These are phyloP conservation scores for Elysia crispata DNA, from an alignment of 2,888 invertebrate species.

Conservation along the genomic window DNA sequence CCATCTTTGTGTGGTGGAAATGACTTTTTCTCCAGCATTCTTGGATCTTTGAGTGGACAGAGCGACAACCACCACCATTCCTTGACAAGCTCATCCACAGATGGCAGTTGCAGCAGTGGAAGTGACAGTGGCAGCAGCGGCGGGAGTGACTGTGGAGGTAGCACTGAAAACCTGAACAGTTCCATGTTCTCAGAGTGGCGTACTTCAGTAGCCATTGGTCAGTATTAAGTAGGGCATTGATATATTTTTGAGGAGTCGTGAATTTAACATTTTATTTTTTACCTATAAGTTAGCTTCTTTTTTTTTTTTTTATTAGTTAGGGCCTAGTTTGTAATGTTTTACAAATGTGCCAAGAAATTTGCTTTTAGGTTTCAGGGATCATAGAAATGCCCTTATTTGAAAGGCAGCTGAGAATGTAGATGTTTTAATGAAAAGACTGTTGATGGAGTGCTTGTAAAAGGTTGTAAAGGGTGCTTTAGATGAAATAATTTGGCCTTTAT, in stretches of 20 bases:
- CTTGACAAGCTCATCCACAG: conserved; percentile 17
- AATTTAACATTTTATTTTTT: too few species aligned
- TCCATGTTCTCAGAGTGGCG: conserved; percentile 17
- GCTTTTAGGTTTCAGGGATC: too few species aligned
- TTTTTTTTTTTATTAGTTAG: too few species aligned
- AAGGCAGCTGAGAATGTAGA: too few species aligned
- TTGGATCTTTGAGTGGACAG: not conserved
- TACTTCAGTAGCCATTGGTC: conserved; percentile 29
- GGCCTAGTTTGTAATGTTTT: too few species aligned
- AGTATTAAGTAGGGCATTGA: conserved; percentile 5
- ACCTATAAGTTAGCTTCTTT: not conserved
- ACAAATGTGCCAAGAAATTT: too few species aligned
- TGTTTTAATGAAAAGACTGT: too few species aligned
- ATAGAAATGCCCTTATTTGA: too few species aligned
- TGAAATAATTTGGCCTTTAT: too few species aligned
- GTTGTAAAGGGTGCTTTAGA: too few species aligned
- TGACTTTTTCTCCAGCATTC: not conserved
- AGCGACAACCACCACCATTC: conserved; percentile 16
- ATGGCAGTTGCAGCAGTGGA: conserved; percentile 25
- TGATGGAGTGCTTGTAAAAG: too few species aligned
- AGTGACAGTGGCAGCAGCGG: conserved; percentile 34
- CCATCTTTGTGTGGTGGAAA: not conserved
- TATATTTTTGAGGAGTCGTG: too few species aligned
- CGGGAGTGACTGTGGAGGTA: conserved; percentile 41
- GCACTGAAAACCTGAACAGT: conserved; percentile 39